A percentile compares a stretch with the other conserved stretches of the same genome.
These are phyloP conservation scores for Zele albiditarsus DNA, from an alignment of 2,888 invertebrate genomes.

Conservation along the genomic window DNA sequence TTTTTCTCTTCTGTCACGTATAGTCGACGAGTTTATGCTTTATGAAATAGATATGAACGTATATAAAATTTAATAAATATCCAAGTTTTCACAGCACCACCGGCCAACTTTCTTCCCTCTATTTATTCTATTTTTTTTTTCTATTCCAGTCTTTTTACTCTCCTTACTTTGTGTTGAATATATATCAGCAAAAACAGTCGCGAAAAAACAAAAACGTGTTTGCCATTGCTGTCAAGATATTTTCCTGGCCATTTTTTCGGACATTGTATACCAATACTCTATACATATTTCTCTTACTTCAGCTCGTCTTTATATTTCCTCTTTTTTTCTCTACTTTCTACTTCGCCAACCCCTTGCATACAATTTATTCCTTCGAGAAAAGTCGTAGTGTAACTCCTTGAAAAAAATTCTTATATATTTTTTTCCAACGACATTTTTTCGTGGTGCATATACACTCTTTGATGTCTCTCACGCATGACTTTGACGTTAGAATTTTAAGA, in stretches of 20 bases:
- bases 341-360: not conserved
- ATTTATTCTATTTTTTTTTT: not conserved
- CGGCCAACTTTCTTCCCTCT: too few relatives aligned
- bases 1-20: conserved; percentile 61
- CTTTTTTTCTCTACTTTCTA: too few relatives aligned
- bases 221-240: not conserved
- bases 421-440: not conserved
- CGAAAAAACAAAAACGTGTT: not conserved
- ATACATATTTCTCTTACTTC: not conserved
- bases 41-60: conserved; percentile 48
- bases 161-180: not conserved
- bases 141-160: not conserved
- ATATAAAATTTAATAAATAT: conserved; percentile 39
- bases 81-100: not conserved
- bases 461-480: conserved; percentile 53
- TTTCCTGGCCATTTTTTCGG: not conserved
- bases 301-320: not conserved
- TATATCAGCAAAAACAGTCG: not conserved
- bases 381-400: not conserved
- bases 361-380: conserved; percentile 6
- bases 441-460: conserved; percentile 45
- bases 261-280: not conserved
- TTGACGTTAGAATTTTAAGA: conserved; percentile 24
- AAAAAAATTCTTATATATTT: not conserved
- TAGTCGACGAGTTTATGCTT: conserved; percentile 61